A percentile compares a stretch with the other conserved stretches of the same genome.
Evolutionary conservation across 2,113 vertebrate species (phyloP).

Genomic region (Mormyrus iriodes): DNA sequence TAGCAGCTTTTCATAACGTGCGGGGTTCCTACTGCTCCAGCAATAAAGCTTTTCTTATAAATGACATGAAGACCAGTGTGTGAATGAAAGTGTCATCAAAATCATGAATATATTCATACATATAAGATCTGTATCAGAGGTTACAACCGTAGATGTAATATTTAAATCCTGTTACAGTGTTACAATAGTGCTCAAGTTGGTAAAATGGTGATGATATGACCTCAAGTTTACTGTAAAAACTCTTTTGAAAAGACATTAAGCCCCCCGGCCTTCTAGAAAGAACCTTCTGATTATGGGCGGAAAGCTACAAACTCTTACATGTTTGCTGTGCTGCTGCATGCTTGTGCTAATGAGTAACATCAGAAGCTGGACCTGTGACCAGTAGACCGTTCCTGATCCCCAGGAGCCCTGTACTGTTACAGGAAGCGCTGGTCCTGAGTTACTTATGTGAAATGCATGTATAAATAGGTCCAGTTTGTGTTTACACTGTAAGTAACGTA

Average conservation of each 20-base stretch:
- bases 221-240: not conserved
- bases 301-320: not conserved
- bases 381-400: not conserved
- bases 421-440: too few relatives aligned
- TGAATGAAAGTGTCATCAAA: not conserved
- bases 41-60: not conserved
- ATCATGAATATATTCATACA: not conserved
- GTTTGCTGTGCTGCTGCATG: not conserved
- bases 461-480: not conserved
- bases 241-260: slow-evolving; percentile 26
- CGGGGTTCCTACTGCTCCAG: not conserved
- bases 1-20: not conserved
- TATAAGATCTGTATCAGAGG: not conserved
- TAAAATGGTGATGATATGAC: not conserved
- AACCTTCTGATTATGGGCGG: not conserved
- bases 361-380: not conserved
- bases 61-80: not conserved
- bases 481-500: not conserved
- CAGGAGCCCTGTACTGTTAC: not conserved
- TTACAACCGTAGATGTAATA: not conserved
- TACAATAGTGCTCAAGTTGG: not conserved
- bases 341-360: not conserved
- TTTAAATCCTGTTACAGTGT: not conserved
- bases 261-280: slow-evolving; percentile 33
- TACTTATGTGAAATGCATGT: not conserved